These are phyloP conservation scores for Dallia pectoralis DNA, from an alignment of 2,797 vertebrate genomes.

Conservation along the genomic window DNA sequence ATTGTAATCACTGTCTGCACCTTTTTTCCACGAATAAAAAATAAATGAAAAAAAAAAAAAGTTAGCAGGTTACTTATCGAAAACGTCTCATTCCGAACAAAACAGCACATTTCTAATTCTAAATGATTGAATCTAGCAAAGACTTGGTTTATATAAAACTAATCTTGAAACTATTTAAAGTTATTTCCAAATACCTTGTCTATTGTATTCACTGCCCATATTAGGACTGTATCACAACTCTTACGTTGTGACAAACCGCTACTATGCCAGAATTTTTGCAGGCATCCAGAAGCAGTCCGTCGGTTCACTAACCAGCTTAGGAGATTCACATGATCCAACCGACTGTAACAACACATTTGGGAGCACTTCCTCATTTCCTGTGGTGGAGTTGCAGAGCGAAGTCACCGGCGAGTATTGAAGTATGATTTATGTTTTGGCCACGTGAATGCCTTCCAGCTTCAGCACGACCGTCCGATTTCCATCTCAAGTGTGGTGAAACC, in stretches of 20 bases:
- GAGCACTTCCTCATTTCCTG: constrained; percentile 3
- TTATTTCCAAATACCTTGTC: background rate
- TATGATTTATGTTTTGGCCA: constrained; percentile 7
- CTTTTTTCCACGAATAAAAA: no score
- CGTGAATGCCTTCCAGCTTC: constrained; percentile 3
- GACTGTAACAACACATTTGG: constrained; percentile 6
- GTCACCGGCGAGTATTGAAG: background rate
- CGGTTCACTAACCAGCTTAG: background rate
- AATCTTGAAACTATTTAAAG: background rate
- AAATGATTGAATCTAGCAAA: no score
- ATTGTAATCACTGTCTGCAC: no score
- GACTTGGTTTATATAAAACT: no score
- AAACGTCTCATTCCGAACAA: background rate
- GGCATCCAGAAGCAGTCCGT: background rate
- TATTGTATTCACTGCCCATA: background rate
- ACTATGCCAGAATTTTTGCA: background rate
- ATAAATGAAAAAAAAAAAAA: no score
- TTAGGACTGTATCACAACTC: background rate
- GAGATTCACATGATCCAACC: background rate
- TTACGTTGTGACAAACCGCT: background rate
- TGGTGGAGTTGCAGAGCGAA: background rate
- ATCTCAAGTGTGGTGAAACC: background rate
- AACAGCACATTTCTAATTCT: background rate
- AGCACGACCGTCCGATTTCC: background rate
- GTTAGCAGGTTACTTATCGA: no score